Base-by-base conservation (phyloP, 53 echinoderm and acorn worm genomes). In the Luidia sarsii region DNA sequence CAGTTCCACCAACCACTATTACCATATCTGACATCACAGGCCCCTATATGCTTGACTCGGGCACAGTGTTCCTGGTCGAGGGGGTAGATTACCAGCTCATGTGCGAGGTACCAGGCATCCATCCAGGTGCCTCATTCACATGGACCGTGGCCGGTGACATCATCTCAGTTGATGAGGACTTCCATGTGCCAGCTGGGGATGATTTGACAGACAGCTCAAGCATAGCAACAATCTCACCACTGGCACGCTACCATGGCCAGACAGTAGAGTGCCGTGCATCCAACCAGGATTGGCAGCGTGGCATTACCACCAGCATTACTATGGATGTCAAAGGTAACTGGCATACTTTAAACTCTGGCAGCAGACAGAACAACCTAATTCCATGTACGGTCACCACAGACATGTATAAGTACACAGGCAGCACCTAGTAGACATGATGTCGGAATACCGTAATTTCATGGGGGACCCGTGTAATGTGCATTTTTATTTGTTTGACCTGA, bases 121-220 rank as follows among this genome's bases (percentile, higher is more conserved):
- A 70, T 19, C 70, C 70, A 19, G 70, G 70, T 7, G 70, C 70
- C n/a, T 53, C 53, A 52, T 53, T 70, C 33, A 8, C 20, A 7
- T 70, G 70, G 70, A 34, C 53, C 46, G 21, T 70, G 34, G 70
- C 34, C 19, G 53, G 70, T 8, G 51, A 35, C 11, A 33, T 51
- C 21, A 18, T 53, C 20, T 51, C 52, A 7, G 31, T 20, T 0
- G 50, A 52, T 33, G 22, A 13, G 8, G 52, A 52, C 70, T 19
- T 2, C 9, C 35, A 70, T 23, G 34, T 51, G 0, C 29, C 33
- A 0, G 51, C 33, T 50, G 24, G 21, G 13, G 34, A 70, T 13
- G 70, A 52, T 28, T 36, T 70, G 37, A 70, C 70, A 14, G 52
- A 50, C 33, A 70, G 70, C 46, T 51, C 51, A 7, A 70, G 70